phyloP scores from a whole-genome alignment of 2,888 invertebrate genomes.

The Calliopum simillimum region DNA sequence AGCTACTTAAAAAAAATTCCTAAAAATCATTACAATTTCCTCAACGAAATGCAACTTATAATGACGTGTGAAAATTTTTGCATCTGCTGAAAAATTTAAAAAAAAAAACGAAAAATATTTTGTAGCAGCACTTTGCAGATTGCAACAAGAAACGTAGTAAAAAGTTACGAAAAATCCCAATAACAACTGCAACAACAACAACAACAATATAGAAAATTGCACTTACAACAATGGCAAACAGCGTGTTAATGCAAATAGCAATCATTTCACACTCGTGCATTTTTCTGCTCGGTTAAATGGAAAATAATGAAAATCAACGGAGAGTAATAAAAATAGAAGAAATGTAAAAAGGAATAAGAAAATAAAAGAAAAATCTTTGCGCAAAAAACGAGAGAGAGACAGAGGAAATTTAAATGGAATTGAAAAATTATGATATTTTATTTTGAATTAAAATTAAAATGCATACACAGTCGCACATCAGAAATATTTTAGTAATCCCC shows the following conservation, averaged over 20 bases:
- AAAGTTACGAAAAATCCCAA: neutral
- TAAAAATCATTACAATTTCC: too few relatives aligned
- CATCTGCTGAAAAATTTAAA: too few relatives aligned
- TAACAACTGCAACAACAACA: neutral
- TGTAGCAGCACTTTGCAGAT: constrained; percentile 22
- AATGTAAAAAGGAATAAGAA: neutral
- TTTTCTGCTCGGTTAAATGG: constrained; percentile 15
- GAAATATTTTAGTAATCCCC: too few relatives aligned
- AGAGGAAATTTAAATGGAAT: neutral
- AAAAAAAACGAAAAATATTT: too few relatives aligned
- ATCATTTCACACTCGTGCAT: constrained; percentile 18
- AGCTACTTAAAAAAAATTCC: too few relatives aligned
- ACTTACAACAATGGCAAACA: neutral
- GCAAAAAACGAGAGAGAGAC: neutral
- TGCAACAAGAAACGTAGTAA: neutral
- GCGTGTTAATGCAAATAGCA: constrained; percentile 5
- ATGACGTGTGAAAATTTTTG: too few relatives aligned
- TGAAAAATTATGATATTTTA: too few relatives aligned
- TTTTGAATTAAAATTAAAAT: too few relatives aligned
- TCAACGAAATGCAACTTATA: too few relatives aligned
- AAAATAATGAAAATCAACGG: constrained; percentile 17
- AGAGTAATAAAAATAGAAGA: neutral
- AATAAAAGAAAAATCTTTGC: neutral
- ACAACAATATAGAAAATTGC: constrained; percentile 1
- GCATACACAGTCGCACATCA: too few relatives aligned